Percentiles rank a stretch among this genome's conserved stretches.
Conservation (phyloP, 2,797 vertebrate genomes). For the Acestrorhynchus altus region DNA sequence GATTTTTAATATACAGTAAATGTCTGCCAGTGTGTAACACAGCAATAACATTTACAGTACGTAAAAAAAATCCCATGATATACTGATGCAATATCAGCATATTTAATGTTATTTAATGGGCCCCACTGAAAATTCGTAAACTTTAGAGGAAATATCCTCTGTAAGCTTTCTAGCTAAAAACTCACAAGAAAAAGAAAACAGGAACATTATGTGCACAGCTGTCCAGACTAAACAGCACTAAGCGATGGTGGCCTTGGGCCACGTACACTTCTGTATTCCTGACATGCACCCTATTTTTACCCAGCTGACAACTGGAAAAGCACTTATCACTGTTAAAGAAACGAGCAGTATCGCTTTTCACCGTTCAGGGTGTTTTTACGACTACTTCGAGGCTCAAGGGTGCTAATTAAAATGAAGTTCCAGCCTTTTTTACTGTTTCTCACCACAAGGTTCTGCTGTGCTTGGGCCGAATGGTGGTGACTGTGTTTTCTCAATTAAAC, state of each 20-base stretch:
- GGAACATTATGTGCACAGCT: slow-evolving; percentile 66
- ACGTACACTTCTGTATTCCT: slow-evolving; percentile 73
- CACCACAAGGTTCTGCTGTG: slow-evolving; percentile 51
- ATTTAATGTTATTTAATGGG: neutral
- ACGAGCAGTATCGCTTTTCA: slow-evolving; percentile 73
- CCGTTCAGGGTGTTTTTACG: slow-evolving; percentile 73
- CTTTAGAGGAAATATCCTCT: neutral
- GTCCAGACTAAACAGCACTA: slow-evolving; percentile 71
- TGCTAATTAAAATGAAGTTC: slow-evolving; percentile 85
- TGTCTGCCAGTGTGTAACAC: too few species aligned
- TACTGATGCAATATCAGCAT: neutral
- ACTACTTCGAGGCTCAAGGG: slow-evolving; percentile 79
- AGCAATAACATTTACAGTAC: neutral
- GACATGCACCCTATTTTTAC: slow-evolving; percentile 75
- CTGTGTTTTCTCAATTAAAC: slow-evolving; percentile 66
- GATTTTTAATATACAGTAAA: too few species aligned
- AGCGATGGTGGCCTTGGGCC: slow-evolving; percentile 68
- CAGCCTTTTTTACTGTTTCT: slow-evolving; percentile 58
- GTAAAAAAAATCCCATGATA: neutral
- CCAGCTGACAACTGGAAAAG: slow-evolving; percentile 82
- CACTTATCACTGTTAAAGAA: slow-evolving; percentile 79
- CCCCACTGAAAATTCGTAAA: neutral
- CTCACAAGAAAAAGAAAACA: slow-evolving; percentile 49
- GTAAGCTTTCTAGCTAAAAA: slow-evolving; percentile 17
- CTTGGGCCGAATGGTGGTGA: slow-evolving; percentile 49